Base-by-base conservation (phyloP, 2,113 vertebrate genomes). In the Pandion haliaetus region DNA sequence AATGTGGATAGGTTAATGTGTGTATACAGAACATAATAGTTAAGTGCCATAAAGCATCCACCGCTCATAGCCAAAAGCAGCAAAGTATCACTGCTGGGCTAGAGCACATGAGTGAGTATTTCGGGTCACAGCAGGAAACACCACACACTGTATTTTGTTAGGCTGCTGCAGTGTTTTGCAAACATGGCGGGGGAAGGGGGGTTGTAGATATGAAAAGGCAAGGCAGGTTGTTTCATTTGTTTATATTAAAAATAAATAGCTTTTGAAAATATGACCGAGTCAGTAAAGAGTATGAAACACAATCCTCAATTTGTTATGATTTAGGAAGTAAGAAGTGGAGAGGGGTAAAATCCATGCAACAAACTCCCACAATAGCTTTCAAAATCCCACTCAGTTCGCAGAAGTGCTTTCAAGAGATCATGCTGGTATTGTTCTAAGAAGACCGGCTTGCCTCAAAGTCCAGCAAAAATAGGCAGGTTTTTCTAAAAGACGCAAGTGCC, bases 241-340 rank as follows among this genome's bases (percentile, higher is more conserved):
- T 97, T 85, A 50, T 55, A 82, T 67, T 86, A 52, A 86, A 97
- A 96, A 95, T 67, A 95, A 93, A 95, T 55, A 90, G 24, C 40
- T 91, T 74, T 82, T 69, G 57, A 87, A 95, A 96, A 90, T 83
- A 67, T 52, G 88, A 91, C 58, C 1, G 0, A 71, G 70, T 73
- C 88, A 67, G 73, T 90, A 54, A 74, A 91, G 88, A 86, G 47
- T 36, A 90, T 57, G 84, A 93, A 96, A 96, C 57, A 71, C 67
- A 91, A 82, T 70, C 86, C 69, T 85, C 52, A 24, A 23, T 79
- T 91, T 92, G 58, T 92, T 95, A 69, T 69, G 65, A 87, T 88
- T 96, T 82, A 80, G 25, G 14, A 87, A 86, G 71, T 57, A 84
- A 90, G 54, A 95, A 93, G 32, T 3, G 18, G 25, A 79, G 40